Evolutionary conservation across 2,797 vertebrate species (phyloP).

Genomic region (Vespertilio murinus): DNA sequence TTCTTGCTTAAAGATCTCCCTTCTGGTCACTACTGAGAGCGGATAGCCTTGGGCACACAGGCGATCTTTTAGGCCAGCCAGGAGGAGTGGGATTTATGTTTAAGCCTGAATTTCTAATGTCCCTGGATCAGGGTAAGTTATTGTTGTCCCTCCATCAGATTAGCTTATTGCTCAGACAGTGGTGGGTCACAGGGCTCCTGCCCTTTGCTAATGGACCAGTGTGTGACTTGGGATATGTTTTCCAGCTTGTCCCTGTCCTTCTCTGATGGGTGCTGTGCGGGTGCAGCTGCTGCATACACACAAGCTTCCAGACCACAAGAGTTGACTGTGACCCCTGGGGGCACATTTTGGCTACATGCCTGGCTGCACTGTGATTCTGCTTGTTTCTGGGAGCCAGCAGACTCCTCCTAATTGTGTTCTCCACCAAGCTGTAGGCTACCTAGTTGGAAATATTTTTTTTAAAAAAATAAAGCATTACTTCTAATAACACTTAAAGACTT

Average conservation of each 20-base stretch:
- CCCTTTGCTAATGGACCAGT: not conserved
- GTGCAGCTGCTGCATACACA: fast-evolving
- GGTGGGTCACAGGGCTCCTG: not conserved
- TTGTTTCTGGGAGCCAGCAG: not conserved
- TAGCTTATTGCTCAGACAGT: not conserved
- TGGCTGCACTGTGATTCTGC: not conserved
- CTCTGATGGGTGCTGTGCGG: not conserved
- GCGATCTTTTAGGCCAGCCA: not conserved
- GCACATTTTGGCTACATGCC: not conserved
- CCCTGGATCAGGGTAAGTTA: not conserved
- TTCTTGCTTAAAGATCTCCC: not conserved
- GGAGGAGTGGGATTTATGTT: not conserved
- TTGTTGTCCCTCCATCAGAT: not conserved
- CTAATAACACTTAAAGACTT: conserved; percentile 16
- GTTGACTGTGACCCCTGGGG: not conserved
- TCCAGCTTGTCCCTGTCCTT: not conserved
- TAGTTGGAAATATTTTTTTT: not conserved
- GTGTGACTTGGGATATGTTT: not conserved
- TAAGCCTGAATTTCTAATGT: not conserved
- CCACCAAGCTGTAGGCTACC: not conserved
- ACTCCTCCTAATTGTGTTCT: not conserved
- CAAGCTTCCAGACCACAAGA: not conserved
- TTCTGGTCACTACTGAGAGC: not conserved
- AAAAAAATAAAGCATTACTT: not conserved
- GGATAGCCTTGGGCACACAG: not conserved